These are phyloP conservation scores for Psephotus haematonotus DNA, from an alignment of 2,113 vertebrate species.

Conservation along the genomic window DNA sequence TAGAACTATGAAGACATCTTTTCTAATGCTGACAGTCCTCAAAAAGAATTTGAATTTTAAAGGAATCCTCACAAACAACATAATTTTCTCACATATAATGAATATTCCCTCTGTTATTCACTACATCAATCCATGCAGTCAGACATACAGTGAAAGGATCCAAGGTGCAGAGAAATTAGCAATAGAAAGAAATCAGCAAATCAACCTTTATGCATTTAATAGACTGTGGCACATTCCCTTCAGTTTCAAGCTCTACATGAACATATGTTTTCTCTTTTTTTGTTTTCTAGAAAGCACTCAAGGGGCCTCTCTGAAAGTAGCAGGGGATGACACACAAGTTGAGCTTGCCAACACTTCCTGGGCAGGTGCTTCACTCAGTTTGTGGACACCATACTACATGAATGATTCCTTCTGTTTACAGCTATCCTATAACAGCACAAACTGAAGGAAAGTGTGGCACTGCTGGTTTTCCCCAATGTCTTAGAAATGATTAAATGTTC, in stretches of 20 bases:
- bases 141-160: constrained; percentile 6
- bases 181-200: constrained; percentile 17
- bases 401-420: constrained; percentile 45
- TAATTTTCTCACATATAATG: constrained; percentile 13
- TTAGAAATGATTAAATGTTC: constrained; percentile 53
- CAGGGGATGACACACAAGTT: not conserved
- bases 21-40: not conserved
- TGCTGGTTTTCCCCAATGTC: constrained; percentile 18
- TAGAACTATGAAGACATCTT: constrained; percentile 9
- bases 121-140: constrained; percentile 28
- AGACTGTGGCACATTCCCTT: not conserved
- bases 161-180: constrained; percentile 16
- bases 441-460: constrained; percentile 13
- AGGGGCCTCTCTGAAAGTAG: not conserved
- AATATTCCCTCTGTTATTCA: constrained; percentile 41
- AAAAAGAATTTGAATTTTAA: constrained; percentile 14
- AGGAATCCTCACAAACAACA: not conserved
- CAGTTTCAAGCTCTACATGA: constrained; percentile 26
- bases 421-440: not conserved
- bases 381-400: not conserved
- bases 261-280: constrained; percentile 9
- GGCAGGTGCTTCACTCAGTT: constrained; percentile 27
- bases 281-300: constrained; percentile 37
- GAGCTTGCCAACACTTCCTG: constrained; percentile 12
- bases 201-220: constrained; percentile 7